Conservation (phyloP, 2,888 invertebrate species). For the Lasius fuliginosus region DNA sequence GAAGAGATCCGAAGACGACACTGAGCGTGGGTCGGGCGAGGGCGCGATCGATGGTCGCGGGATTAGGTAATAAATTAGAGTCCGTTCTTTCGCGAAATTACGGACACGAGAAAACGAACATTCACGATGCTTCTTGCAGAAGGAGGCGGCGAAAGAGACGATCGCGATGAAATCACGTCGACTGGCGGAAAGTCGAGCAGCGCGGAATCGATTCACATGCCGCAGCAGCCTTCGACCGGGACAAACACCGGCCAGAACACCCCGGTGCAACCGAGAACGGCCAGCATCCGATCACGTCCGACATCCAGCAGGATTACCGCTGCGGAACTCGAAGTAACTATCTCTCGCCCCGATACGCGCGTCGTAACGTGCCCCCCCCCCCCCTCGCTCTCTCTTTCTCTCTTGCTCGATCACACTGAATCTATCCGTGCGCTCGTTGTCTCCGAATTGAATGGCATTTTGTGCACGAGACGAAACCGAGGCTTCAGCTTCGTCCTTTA, state of each 20-base stretch:
- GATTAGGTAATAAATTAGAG: constrained; percentile 88
- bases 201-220: constrained; percentile 91
- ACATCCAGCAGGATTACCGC: constrained; percentile 96
- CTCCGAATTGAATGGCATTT: constrained; percentile 73
- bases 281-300: constrained; percentile 96
- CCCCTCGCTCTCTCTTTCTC: constrained; percentile 45
- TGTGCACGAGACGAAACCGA: constrained; percentile 67
- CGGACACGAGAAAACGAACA: not conserved
- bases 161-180: constrained; percentile 90
- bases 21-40: constrained; percentile 96
- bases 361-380: constrained; percentile 9
- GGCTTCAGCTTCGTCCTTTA: constrained; percentile 78
- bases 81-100: not conserved
- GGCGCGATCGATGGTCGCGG: constrained; percentile 97
- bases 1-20: constrained; percentile 97
- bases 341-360: constrained; percentile 1
- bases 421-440: constrained; percentile 75
- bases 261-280: constrained; percentile 93
- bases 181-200: constrained; percentile 92
- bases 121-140: constrained; percentile 63
- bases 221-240: constrained; percentile 87
- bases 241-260: constrained; percentile 87
- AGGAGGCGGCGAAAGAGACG: constrained; percentile 91
- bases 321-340: constrained; percentile 92
- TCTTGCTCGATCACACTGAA: constrained; percentile 70